phyloP scores from a whole-genome alignment of 2,888 invertebrate species.

The Dasypolia templi region DNA sequence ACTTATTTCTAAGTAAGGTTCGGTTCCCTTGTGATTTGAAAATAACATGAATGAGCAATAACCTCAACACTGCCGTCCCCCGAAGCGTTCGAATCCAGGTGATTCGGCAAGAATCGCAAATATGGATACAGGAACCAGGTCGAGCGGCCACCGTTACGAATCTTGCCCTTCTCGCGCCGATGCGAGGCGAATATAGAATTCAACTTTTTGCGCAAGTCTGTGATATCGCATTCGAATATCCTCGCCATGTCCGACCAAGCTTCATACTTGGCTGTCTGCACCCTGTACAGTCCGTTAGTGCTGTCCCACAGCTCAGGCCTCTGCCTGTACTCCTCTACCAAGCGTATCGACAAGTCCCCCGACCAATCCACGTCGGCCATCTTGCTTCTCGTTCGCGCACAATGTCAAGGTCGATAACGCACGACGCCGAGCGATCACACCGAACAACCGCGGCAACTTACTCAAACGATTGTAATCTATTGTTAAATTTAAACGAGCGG shows the following conservation, averaged over 20 bases:
- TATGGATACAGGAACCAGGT: conserved; percentile 83
- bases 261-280: conserved; percentile 80
- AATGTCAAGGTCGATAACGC: conserved; percentile 61
- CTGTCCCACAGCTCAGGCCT: conserved; percentile 81
- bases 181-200: conserved; percentile 86
- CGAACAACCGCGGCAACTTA: conserved; percentile 46
- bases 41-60: conserved; percentile 23
- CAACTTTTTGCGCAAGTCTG: conserved; percentile 83
- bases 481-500: conserved; percentile 71
- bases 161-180: conserved; percentile 82
- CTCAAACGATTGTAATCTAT: conserved; percentile 49
- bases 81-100: conserved; percentile 68
- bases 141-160: conserved; percentile 77
- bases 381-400: conserved; percentile 46
- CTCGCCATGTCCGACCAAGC: conserved; percentile 81
- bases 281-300: conserved; percentile 75
- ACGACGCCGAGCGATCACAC: conserved; percentile 56
- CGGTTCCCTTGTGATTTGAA: neutral
- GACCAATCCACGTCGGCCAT: conserved; percentile 83
- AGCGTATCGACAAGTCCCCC: conserved; percentile 74
- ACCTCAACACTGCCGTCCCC: conserved; percentile 20
- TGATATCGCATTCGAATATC: conserved; percentile 80
- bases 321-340: conserved; percentile 79
- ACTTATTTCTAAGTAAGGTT: neutral
- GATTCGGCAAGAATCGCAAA: conserved; percentile 80